Percentiles rank a stretch among this genome's conserved stretches.
These are phyloP conservation scores for Hetaerina titia DNA, from an alignment of 2,888 invertebrate species.

Conservation along the genomic window DNA sequence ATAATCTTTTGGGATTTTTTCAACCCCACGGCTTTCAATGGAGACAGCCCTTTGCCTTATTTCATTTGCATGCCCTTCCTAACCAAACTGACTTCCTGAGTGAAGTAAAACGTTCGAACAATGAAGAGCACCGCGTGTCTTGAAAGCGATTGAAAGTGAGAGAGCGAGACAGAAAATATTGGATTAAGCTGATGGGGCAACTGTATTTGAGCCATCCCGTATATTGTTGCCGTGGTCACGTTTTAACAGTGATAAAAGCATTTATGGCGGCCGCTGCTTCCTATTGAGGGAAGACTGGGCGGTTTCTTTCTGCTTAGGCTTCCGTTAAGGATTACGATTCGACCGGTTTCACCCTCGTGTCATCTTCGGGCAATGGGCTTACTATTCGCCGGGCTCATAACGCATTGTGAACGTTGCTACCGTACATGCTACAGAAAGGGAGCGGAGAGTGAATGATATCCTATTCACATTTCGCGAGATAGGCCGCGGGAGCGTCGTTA, in stretches of 20 bases:
- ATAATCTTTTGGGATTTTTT: no score
- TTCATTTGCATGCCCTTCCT: not conserved
- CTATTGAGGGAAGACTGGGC: not conserved
- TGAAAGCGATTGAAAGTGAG: not conserved
- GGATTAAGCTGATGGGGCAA: not conserved
- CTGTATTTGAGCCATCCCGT: not conserved
- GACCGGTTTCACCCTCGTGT: constrained; percentile 24
- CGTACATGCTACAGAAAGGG: not conserved
- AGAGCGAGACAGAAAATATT: not conserved
- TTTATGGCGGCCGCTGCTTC: constrained; percentile 15
- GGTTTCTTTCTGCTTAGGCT: not conserved
- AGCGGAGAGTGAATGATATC: not conserved
- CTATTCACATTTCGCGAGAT: not conserved
- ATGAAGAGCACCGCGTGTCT: not conserved
- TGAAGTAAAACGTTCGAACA: not conserved
- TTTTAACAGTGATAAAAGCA: constrained; percentile 1
- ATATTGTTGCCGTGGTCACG: not conserved
- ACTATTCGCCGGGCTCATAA: constrained; percentile 4
- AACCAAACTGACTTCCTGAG: not conserved
- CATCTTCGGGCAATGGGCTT: not conserved
- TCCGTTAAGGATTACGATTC: not conserved
- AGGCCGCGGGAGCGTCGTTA: not conserved
- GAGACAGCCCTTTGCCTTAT: no score
- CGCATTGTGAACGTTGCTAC: not conserved
- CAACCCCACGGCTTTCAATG: no score